Evolutionary conservation across 2,888 invertebrate genomes (phyloP).

Genomic region (Drosophila greeni): DNA sequence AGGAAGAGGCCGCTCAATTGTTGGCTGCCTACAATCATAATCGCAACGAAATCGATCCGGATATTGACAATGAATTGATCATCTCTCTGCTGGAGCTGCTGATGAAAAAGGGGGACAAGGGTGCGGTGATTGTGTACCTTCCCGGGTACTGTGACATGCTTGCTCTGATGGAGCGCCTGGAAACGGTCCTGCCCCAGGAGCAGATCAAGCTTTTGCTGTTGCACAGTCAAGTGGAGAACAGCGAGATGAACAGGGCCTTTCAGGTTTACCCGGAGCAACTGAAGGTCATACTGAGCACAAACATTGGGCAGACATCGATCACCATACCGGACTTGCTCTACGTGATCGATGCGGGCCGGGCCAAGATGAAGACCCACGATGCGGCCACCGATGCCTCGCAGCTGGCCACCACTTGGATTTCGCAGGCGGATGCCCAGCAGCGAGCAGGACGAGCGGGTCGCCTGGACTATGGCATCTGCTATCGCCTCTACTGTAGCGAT

Average conservation of each 20-base stretch:
- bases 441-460: conserved; percentile 93
- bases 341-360: conserved; percentile 94
- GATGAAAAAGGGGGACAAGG: conserved; percentile 78
- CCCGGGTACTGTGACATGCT: conserved; percentile 97
- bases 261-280: conserved; percentile 81
- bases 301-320: conserved; percentile 97
- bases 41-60: conserved; percentile 81
- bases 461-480: conserved; percentile 89
- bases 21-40: conserved; percentile 85
- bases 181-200: conserved; percentile 6
- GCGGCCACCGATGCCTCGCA: conserved; percentile 87
- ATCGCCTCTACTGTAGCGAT: conserved; percentile 87
- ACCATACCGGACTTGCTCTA: conserved; percentile 97
- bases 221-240: conserved; percentile 92
- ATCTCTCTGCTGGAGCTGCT: conserved; percentile 82
- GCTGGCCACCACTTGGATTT: conserved; percentile 90
- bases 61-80: conserved; percentile 87
- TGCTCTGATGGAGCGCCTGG: conserved; percentile 83
- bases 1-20: background rate
- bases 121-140: conserved; percentile 91
- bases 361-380: conserved; percentile 94
- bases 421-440: conserved; percentile 92
- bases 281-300: conserved; percentile 96
- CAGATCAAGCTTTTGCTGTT: conserved; percentile 83
- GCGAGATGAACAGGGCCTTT: conserved; percentile 90